Base-by-base conservation (phyloP, 2,113 vertebrate species). In the Myrmophylax atrothorax region DNA sequence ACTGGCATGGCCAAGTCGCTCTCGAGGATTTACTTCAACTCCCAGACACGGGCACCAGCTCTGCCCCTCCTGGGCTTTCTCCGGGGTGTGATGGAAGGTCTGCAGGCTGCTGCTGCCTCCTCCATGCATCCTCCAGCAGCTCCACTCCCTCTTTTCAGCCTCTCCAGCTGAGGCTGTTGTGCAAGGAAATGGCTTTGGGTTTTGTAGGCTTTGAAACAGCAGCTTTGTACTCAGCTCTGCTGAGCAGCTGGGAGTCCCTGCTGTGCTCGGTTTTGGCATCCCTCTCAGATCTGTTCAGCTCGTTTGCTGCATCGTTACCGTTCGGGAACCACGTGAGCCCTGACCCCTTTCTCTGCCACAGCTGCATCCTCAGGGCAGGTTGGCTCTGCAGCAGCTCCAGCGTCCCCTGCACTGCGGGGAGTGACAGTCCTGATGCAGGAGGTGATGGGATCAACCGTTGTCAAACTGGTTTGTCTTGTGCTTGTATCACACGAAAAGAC, bases 1-100 rank as follows among this genome's bases (percentile, higher is more conserved):
- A 0, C 42, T 58, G 4, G 78, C 18, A 1, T 3, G 13, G 35
- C 0, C 0, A 0, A 68, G 13, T 6, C 3, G 2, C 66, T 56
- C 47, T 20, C 2, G 0, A 24, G 53, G 56, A 33, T 40, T 80
- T 56, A 29, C 28, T 29, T 46, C 67, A 53, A 5, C 6, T 26
- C 66, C 37, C 24, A 11, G 35, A 26, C 31, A 2, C 11, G 7
- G 62, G 53, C 81, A 60, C 52, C 69, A 22, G 70, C 62, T 35
- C 50, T 25, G 56, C 23, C 50, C 40, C 28, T 46, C 22, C 14
- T 25, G 60, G 76, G 62, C 25, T n/a, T 9, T 63, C 56, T 60
- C 0, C 3, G 4, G 58, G 49, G 7, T 53, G 64, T 2, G 3
- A 33, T 38, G 88, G 60, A 64, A 26, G 24, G 49, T 70, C 74